phyloP scores from a whole-genome alignment of 2,113 vertebrate genomes.

The Seriola quinqueradiata region DNA sequence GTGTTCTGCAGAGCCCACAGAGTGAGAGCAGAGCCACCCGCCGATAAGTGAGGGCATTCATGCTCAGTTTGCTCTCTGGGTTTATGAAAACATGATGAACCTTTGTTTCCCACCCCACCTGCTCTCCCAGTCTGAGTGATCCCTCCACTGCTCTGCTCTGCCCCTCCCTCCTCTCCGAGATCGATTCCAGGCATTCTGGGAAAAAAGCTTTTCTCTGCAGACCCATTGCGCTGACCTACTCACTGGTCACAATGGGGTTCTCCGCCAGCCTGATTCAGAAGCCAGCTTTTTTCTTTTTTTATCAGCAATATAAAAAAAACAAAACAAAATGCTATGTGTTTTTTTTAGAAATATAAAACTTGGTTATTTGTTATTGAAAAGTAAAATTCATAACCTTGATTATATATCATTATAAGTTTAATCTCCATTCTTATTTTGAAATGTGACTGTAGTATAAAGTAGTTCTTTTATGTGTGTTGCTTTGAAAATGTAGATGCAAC shows the following conservation, averaged over 20 bases:
- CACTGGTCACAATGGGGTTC: constrained; percentile 11
- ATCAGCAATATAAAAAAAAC: background rate
- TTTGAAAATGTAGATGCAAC: background rate
- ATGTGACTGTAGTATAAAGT: background rate
- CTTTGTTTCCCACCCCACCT: background rate
- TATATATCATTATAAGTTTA: background rate
- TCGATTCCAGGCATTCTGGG: constrained; percentile 26
- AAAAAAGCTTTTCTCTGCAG: constrained; percentile 38
- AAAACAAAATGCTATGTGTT: background rate
- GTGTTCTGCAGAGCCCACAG: constrained; percentile 14
- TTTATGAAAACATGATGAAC: constrained; percentile 24
- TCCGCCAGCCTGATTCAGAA: background rate
- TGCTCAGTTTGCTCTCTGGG: constrained; percentile 14
- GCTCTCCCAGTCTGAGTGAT: constrained; percentile 33
- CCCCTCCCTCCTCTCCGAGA: background rate
- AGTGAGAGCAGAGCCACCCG: constrained; percentile 28
- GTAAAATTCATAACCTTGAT: background rate
- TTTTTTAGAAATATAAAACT: background rate
- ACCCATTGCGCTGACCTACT: constrained; percentile 18
- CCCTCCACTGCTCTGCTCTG: constrained; percentile 2
- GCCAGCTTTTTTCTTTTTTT: background rate
- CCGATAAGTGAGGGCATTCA: constrained; percentile 34
- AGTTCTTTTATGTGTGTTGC: background rate
- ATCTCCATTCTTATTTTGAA: background rate
- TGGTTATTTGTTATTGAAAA: background rate